Percentiles rank a stretch among this genome's conserved stretches.
Conservation (phyloP, 2,113 vertebrate species). For the Sinocyclocheilus anophthalmus region DNA sequence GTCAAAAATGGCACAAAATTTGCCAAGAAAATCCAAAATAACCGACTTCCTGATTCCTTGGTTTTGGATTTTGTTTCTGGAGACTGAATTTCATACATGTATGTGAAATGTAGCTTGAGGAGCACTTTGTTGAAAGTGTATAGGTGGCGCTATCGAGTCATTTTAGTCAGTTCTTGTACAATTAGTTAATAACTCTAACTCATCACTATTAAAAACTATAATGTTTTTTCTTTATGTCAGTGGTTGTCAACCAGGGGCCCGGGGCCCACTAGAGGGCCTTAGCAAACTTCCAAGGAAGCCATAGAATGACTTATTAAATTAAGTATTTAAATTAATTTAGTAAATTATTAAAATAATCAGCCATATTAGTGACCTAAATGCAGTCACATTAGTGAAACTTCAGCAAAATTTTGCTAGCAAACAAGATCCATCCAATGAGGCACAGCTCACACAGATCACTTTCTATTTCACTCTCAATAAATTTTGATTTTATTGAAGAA, state of each 20-base stretch:
- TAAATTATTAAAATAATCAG: neutral
- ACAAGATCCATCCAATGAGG: too few relatives aligned
- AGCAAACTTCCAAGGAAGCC: neutral
- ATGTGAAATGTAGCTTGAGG: neutral
- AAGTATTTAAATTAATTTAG: neutral
- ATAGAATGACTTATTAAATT: neutral
- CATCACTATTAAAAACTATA: too few relatives aligned
- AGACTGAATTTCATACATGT: neutral
- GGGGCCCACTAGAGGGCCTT: neutral
- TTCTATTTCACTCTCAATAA: too few relatives aligned
- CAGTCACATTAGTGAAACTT: neutral
- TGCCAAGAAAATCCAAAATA: neutral
- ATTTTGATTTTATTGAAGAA: too few relatives aligned
- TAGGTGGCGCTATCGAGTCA: neutral
- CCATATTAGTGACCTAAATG: too few relatives aligned
- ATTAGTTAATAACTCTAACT: too few relatives aligned
- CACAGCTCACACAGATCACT: too few relatives aligned
- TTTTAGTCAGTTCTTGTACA: neutral
- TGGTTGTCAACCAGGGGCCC: neutral
- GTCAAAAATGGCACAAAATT: neutral
- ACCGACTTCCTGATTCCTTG: neutral
- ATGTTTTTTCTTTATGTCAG: neutral
- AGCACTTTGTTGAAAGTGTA: neutral
- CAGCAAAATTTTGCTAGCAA: neutral
- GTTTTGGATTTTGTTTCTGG: neutral